phyloP scores from a whole-genome alignment of 2,797 vertebrate genomes.

The Hafferia zeledoni region DNA sequence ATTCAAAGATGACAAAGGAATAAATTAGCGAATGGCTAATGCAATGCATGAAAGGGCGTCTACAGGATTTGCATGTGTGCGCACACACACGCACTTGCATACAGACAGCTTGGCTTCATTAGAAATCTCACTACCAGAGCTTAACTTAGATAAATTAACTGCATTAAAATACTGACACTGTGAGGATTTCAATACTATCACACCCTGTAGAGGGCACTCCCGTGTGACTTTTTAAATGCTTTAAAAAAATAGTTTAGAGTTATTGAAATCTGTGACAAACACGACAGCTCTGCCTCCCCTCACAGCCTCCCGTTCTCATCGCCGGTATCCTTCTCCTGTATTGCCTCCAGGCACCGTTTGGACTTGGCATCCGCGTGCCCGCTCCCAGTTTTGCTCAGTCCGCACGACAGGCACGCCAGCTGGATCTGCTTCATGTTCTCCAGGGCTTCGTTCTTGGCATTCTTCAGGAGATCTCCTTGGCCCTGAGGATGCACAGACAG shows the following conservation, averaged over 20 bases:
- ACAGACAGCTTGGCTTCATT: constrained; percentile 36
- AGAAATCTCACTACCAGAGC: constrained; percentile 57
- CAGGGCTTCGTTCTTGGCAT: constrained; percentile 90
- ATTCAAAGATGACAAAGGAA: constrained; percentile 62
- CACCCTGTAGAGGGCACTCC: constrained; percentile 55
- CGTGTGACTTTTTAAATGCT: constrained; percentile 61
- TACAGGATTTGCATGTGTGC: not conserved
- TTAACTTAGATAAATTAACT: constrained; percentile 76
- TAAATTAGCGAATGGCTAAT: constrained; percentile 69
- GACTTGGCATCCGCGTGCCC: constrained; percentile 64
- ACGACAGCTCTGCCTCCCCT: not conserved
- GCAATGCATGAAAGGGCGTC: constrained; percentile 15
- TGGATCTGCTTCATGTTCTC: constrained; percentile 95
- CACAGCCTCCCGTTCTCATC: constrained; percentile 78
- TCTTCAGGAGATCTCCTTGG: constrained; percentile 91
- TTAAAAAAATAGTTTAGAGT: constrained; percentile 67
- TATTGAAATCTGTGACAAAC: constrained; percentile 23
- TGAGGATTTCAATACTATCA: constrained; percentile 71
- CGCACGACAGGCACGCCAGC: constrained; percentile 89
- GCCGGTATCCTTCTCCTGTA: constrained; percentile 76
- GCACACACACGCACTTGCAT: not conserved
- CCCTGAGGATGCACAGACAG: constrained; percentile 79
- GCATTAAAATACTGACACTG: constrained; percentile 74
- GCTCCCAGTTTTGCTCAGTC: constrained; percentile 80
- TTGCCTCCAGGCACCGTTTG: constrained; percentile 78